phyloP scores from a whole-genome alignment of 2,797 vertebrate species.

The Premnoplex brunnescens region DNA sequence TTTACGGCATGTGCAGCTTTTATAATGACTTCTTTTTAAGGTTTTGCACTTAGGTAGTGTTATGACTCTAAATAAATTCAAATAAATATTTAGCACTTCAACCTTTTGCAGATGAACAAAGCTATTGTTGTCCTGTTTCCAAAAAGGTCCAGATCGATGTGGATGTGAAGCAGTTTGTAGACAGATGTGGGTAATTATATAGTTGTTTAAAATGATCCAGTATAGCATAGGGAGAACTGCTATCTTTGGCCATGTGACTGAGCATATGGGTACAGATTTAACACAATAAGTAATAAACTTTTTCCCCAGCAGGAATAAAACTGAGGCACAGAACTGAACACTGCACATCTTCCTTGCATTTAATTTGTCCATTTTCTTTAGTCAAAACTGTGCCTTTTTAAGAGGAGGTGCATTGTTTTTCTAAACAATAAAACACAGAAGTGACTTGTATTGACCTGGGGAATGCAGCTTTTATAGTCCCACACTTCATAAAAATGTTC shows the following conservation, averaged over 20 bases:
- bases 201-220: not conserved
- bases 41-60: not conserved
- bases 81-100: not conserved
- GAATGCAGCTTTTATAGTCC: not conserved
- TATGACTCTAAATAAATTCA: not conserved
- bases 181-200: not conserved
- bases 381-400: not conserved
- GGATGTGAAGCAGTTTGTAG: not conserved
- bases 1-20: not conserved
- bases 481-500: not conserved
- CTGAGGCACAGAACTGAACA: not conserved
- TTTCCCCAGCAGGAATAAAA: not conserved
- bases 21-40: not conserved
- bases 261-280: not conserved
- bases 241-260: not conserved
- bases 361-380: not conserved
- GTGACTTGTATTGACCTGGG: not conserved
- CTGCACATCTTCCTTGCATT: not conserved
- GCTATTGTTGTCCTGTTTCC: not conserved
- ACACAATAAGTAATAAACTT: slow-evolving; percentile 13
- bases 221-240: not conserved
- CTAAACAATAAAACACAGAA: not conserved
- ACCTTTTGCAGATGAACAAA: not conserved
- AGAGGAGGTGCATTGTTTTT: not conserved
- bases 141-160: not conserved